These are phyloP conservation scores for Oryzias curvinotus DNA, from an alignment of 2,113 vertebrate species.

Conservation along the genomic window DNA sequence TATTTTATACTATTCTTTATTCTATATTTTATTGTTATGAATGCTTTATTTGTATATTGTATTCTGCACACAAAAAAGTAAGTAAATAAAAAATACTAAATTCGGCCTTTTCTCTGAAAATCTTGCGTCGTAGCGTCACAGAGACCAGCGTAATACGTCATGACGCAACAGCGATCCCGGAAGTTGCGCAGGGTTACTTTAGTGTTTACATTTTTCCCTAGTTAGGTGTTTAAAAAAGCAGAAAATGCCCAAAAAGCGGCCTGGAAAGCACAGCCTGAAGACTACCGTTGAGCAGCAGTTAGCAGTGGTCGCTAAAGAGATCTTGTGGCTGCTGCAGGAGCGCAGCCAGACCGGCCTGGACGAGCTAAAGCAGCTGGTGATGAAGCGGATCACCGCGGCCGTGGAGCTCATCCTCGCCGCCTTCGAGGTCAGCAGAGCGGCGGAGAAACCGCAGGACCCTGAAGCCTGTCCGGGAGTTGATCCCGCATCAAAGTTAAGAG, in stretches of 20 bases:
- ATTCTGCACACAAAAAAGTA: too few species aligned
- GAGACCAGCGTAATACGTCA: neutral
- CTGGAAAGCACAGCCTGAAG: constrained; percentile 10
- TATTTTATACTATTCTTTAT: too few species aligned
- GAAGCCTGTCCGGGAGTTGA: neutral
- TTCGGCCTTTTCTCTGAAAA: neutral
- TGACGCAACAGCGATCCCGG: constrained; percentile 25
- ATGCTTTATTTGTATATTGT: too few species aligned
- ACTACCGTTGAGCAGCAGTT: constrained; percentile 34
- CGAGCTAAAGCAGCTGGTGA: constrained; percentile 25
- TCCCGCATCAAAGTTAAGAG: neutral
- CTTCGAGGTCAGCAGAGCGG: constrained; percentile 9
- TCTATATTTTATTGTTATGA: too few species aligned
- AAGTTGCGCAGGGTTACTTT: constrained; percentile 15
- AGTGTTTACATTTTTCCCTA: constrained; percentile 53
- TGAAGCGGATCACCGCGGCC: constrained; percentile 40
- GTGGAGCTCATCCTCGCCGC: constrained; percentile 37
- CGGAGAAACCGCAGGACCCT: neutral
- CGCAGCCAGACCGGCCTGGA: neutral
- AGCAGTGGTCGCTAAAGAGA: constrained; percentile 25
- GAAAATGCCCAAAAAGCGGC: constrained; percentile 42
- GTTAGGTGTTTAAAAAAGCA: neutral
- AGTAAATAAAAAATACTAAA: neutral
- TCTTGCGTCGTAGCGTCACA: neutral
- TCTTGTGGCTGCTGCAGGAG: constrained; percentile 42